A percentile compares a stretch with the other conserved stretches of the same genome.
These are phyloP conservation scores for Grallaria varia DNA, from an alignment of 2,113 vertebrate genomes.

Conservation along the genomic window DNA sequence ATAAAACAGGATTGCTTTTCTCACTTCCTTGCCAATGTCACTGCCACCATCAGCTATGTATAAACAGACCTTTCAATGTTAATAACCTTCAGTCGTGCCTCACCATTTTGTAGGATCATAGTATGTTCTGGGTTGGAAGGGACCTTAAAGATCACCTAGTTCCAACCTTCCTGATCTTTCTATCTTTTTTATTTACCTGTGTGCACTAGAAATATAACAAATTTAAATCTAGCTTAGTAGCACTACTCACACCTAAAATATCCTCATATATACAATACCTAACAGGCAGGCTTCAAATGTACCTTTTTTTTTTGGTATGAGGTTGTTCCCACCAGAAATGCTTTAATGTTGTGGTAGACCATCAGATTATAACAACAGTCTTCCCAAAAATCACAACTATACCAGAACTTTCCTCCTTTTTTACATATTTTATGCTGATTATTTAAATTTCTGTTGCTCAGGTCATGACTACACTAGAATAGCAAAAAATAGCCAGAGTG, in stretches of 20 bases:
- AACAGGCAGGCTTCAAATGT: not conserved
- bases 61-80: not conserved
- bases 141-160: not conserved
- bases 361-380: not conserved
- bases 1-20: not conserved
- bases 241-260: not conserved
- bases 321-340: not conserved
- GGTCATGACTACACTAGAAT: not conserved
- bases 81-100: not conserved
- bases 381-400: not conserved
- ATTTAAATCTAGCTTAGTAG: not conserved
- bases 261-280: not conserved
- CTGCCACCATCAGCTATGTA: not conserved
- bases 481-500: not conserved
- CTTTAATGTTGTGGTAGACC: not conserved
- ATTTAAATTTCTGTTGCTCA: not conserved
- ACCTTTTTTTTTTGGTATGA: not conserved
- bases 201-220: not conserved
- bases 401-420: not conserved
- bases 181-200: not conserved
- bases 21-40: not conserved
- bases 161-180: not conserved
- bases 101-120: not conserved
- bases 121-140: not conserved
- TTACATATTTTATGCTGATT: not conserved